phyloP scores from a whole-genome alignment of 1,140 invertebrate genomes.

The Drosophila suzukii region DNA sequence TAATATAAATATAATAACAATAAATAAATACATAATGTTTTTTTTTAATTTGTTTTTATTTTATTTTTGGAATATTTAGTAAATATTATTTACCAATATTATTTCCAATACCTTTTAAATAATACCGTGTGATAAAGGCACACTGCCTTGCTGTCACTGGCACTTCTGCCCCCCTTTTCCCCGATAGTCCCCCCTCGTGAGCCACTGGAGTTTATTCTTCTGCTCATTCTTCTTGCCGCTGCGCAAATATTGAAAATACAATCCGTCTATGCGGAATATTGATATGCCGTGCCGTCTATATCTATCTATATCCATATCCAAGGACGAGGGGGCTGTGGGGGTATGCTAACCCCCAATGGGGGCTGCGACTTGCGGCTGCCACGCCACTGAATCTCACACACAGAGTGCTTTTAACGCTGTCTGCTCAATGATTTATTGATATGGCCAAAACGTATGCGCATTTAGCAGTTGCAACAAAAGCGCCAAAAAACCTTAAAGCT shows the following conservation, averaged over 20 bases:
- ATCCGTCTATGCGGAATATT: constrained; percentile 81
- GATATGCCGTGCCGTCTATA: constrained; percentile 70
- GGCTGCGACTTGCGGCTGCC: constrained; percentile 39
- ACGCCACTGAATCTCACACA: constrained; percentile 23
- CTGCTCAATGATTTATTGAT: constrained; percentile 80
- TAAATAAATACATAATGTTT: too few species aligned
- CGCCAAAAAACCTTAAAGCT: constrained; percentile 43
- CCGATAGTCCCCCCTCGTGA: background rate
- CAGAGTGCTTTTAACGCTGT: constrained; percentile 79
- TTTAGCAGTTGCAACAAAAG: constrained; percentile 64
- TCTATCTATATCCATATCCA: constrained; percentile 40
- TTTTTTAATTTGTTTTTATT: background rate
- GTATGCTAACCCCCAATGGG: constrained; percentile 1
- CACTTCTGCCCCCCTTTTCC: background rate
- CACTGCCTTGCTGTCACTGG: background rate
- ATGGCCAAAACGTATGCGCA: constrained; percentile 62
- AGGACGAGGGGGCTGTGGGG: background rate
- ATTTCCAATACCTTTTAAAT: too few species aligned
- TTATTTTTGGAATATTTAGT: too few species aligned
- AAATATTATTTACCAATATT: too few species aligned
- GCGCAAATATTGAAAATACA: constrained; percentile 83
- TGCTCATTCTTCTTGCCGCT: constrained; percentile 57
- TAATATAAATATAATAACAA: too few species aligned
- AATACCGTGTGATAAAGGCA: constrained; percentile 5
- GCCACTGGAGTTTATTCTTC: constrained; percentile 34